phyloP scores from a whole-genome alignment of 2,888 invertebrate genomes.

The Coenonympha arcania region DNA sequence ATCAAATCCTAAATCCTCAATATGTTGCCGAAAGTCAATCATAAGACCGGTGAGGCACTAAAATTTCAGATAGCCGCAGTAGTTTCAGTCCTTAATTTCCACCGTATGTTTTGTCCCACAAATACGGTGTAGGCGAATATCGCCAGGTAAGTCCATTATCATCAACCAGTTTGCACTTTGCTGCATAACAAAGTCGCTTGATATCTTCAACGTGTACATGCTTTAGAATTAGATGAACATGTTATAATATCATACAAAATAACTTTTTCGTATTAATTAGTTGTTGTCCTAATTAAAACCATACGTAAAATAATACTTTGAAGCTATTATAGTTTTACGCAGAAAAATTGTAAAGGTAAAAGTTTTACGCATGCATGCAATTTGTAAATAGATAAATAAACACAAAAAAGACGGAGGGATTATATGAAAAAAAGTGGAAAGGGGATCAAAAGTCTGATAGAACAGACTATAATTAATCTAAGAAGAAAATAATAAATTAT shows the following conservation, averaged over 20 bases:
- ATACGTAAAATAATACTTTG: too few relatives aligned
- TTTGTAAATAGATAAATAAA: too few relatives aligned
- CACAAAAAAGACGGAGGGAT: too few relatives aligned
- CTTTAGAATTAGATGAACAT: slow-evolving; percentile 14
- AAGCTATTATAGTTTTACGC: too few relatives aligned
- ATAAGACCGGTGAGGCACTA: neutral
- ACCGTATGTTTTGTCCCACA: slow-evolving; percentile 18
- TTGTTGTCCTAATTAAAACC: neutral
- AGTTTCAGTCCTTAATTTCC: neutral
- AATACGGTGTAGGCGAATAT: slow-evolving; percentile 20
- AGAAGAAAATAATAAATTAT: too few relatives aligned
- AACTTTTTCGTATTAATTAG: neutral
- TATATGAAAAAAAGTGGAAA: too few relatives aligned
- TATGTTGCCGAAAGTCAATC: too few relatives aligned
- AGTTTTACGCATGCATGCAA: too few relatives aligned
- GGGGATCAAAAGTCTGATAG: too few relatives aligned
- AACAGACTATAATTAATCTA: too few relatives aligned
- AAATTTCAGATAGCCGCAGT: neutral
- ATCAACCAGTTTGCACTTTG: slow-evolving; percentile 28
- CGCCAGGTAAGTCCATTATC: slow-evolving; percentile 18
- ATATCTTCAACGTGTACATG: slow-evolving; percentile 14
- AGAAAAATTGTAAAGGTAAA: too few relatives aligned
- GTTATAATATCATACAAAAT: slow-evolving; percentile 11
- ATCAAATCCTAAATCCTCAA: too few relatives aligned
- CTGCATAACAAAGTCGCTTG: slow-evolving; percentile 26